Conservation (phyloP, 2,113 vertebrate genomes). For the Eidolon helvum region DNA sequence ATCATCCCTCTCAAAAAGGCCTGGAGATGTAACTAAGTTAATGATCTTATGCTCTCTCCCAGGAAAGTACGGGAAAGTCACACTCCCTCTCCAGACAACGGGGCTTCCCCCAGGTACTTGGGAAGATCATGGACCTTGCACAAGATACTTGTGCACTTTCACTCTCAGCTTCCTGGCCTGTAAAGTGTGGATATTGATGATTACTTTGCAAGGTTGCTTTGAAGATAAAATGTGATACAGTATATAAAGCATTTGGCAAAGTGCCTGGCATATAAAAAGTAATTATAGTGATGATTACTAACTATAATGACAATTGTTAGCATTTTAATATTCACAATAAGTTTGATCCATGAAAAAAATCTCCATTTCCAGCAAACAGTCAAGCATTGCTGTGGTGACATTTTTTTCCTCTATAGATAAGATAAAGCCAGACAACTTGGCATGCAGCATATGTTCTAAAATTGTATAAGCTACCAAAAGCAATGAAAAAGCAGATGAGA, state of each 20-base stretch:
- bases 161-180: neutral
- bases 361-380: constrained; percentile 14
- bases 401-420: constrained; percentile 52
- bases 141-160: neutral
- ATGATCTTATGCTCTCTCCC: neutral
- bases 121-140: neutral
- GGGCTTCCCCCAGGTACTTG: neutral
- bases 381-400: constrained; percentile 8
- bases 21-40: neutral
- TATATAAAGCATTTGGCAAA: neutral
- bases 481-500: constrained; percentile 66
- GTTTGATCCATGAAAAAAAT: constrained; percentile 9
- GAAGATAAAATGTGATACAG: neutral
- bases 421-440: constrained; percentile 69
- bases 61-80: neutral
- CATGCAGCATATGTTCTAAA: constrained; percentile 70
- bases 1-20: neutral
- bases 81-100: neutral
- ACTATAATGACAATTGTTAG: neutral
- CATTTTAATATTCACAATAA: constrained; percentile 23
- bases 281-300: neutral
- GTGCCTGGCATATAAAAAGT: neutral
- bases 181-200: neutral
- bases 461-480: constrained; percentile 63
- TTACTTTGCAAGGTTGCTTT: neutral